Evolutionary conservation across 2,797 vertebrate genomes (phyloP).

Genomic region (Hozukius guyotensis): DNA sequence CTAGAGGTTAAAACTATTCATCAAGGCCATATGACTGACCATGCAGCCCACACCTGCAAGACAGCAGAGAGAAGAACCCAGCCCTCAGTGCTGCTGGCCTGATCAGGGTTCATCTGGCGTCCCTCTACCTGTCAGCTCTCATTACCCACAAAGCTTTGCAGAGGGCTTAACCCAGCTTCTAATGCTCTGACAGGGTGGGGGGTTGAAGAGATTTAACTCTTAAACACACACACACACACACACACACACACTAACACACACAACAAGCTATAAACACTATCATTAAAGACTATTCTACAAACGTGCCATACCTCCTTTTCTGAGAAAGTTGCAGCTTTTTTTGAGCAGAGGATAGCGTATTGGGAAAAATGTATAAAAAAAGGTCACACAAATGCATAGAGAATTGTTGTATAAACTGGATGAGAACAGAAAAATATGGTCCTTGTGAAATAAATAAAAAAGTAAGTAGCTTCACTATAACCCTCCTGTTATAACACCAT

Average conservation of each 20-base stretch:
- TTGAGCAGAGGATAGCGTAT: not conserved
- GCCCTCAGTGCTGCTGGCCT: not conserved
- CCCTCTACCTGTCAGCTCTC: constrained; percentile 71
- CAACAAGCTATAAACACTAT: constrained; percentile 37
- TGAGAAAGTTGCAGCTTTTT: constrained; percentile 57
- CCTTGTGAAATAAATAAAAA: not conserved
- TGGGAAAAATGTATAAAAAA: not conserved
- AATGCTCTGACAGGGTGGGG: constrained; percentile 66
- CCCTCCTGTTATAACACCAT: not conserved
- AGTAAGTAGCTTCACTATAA: not conserved
- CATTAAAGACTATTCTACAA: constrained; percentile 18
- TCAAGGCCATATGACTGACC: not conserved
- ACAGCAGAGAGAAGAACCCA: no score
- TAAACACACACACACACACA: constrained; percentile 51
- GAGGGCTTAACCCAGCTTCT: constrained; percentile 76
- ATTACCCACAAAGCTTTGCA: constrained; percentile 79
- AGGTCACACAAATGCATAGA: not conserved
- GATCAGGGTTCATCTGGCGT: constrained; percentile 32
- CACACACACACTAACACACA: not conserved
- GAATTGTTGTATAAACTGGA: not conserved
- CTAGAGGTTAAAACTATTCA: not conserved
- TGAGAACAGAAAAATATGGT: not conserved
- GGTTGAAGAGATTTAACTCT: constrained; percentile 62
- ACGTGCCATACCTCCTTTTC: constrained; percentile 76
- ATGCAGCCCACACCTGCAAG: not conserved